Base-by-base conservation (phyloP, 2,113 vertebrate species). In the Charadrius vociferus region DNA sequence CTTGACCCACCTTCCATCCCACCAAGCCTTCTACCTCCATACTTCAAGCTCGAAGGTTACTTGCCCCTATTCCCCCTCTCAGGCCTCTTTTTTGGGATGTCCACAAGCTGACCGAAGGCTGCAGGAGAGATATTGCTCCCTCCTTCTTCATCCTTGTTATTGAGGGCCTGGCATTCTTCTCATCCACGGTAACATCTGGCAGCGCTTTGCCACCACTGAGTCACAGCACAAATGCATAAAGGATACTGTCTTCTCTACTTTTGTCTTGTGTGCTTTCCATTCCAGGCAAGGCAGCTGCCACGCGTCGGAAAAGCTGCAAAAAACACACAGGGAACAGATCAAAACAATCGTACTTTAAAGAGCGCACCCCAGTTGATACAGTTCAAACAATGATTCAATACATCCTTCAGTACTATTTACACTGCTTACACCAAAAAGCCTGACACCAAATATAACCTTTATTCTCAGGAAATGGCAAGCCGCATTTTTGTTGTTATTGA, bases 241-340 rank as follows among this genome's bases (percentile, higher is more conserved):
- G 99, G 99, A 99, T 99, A 99, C 99, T 99, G 98, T 99, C 99
- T 99, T 99, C 99, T 99, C 99, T 98, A 98, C 99, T 99, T 98
- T 99, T 99, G 98, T 99, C 99, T 98, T 99, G 99, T 94, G 99
- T 99, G 97, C 98, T 99, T 96, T 99, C 99, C 99, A 99, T 99
- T 77, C 99, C 99, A 95, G 99, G 99, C 96, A 99, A 98, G 95
- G 99, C 99, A 50, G 99, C 99, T 83, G 99, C 99, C 97, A 99
- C 99, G 21, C 99, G 99, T 94, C 99, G 99, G 98, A 99, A 99
- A 96, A 99, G 99, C 99, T 99, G 97, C 4, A 95, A 91, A 18
- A 37, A 84, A 27, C 14, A 86, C 89, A 85, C 23, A 84, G 80
- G 88, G 59, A 87, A 84, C 3, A 63, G 82, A 94, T 96, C 50